Percentiles rank a stretch among this genome's conserved stretches.
These are phyloP conservation scores for Lepidostoma basale DNA, from an alignment of 1,140 invertebrate species.

Conservation along the genomic window DNA sequence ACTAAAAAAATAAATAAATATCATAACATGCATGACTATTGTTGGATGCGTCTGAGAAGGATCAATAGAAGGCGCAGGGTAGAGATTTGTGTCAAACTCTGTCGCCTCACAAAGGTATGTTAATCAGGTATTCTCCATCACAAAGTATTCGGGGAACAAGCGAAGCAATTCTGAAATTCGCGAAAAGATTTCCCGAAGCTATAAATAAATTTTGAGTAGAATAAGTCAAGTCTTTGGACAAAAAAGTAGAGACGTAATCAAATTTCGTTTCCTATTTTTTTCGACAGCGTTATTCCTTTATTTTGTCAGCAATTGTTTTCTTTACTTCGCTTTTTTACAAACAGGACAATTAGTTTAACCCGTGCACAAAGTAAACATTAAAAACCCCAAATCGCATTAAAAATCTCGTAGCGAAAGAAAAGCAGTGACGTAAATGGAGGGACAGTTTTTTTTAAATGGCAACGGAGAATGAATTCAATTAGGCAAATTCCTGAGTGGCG, in stretches of 20 bases:
- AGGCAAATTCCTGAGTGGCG: constrained; percentile 38
- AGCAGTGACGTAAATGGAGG: neutral
- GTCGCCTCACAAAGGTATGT: neutral
- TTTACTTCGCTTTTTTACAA: neutral
- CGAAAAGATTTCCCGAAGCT: no score
- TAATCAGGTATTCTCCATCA: neutral
- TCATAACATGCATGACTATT: no score
- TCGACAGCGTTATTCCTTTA: neutral
- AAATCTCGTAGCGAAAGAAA: constrained; percentile 4
- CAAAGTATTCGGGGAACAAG: neutral
- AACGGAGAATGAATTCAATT: constrained; percentile 41
- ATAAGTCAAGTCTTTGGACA: neutral
- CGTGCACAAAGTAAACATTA: constrained; percentile 25
- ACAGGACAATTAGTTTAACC: constrained; percentile 16
- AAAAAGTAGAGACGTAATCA: neutral
- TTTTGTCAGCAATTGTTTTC: neutral
- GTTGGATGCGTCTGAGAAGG: no score
- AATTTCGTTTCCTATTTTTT: constrained; percentile 8
- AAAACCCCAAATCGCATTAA: constrained; percentile 11
- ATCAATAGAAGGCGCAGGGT: no score
- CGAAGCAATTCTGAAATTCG: neutral
- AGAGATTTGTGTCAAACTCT: no score
- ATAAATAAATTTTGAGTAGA: neutral
- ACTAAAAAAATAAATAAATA: no score
- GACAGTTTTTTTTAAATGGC: constrained; percentile 28